Conservation (phyloP, 2,888 invertebrate species). For the Autographa pulchrina region DNA sequence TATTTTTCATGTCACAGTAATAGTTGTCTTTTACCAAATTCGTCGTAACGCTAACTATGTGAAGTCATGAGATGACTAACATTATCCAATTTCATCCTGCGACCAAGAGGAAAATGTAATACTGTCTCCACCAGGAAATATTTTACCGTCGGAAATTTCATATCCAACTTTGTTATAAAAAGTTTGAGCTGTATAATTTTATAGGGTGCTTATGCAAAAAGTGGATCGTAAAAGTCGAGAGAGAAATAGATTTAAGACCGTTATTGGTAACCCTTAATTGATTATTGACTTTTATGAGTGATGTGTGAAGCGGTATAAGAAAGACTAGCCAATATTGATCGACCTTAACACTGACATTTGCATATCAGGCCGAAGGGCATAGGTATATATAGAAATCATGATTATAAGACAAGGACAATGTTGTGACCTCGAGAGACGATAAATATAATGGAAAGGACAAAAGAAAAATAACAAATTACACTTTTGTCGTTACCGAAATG, state of each 20-base stretch:
- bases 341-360: constrained; percentile 69
- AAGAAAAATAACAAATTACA: no score
- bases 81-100: constrained; percentile 30
- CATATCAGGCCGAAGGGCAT: constrained; percentile 48
- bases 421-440: background rate
- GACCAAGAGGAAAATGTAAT: constrained; percentile 26
- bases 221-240: constrained; percentile 26
- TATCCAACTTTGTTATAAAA: constrained; percentile 40
- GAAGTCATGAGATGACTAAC: constrained; percentile 31
- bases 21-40: constrained; percentile 16
- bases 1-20: constrained; percentile 30
- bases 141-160: constrained; percentile 36
- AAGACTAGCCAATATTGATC: constrained; percentile 50
- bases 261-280: constrained; percentile 13
- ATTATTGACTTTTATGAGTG: constrained; percentile 16
- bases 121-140: constrained; percentile 29
- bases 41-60: constrained; percentile 38
- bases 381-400: constrained; percentile 38
- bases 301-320: constrained; percentile 14
- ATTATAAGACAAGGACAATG: constrained; percentile 3
- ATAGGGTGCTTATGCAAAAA: constrained; percentile 34
- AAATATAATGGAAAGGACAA: background rate
- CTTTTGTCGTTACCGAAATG: no score
- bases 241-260: constrained; percentile 20
- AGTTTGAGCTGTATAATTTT: constrained; percentile 32